These are phyloP conservation scores for Cephalopholis sonnerati DNA, from an alignment of 2,113 vertebrate genomes.

Conservation along the genomic window DNA sequence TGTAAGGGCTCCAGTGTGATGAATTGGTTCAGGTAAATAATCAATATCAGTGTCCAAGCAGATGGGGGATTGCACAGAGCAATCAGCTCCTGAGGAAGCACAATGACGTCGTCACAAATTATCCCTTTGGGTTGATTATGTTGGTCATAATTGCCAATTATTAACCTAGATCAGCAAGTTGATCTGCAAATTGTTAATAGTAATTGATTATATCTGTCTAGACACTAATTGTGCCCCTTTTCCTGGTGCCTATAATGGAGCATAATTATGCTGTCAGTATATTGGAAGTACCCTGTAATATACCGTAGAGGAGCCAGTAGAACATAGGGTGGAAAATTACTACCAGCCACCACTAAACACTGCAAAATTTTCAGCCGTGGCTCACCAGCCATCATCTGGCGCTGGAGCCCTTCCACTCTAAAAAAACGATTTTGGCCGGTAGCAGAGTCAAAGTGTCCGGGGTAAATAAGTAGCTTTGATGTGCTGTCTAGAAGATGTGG, in stretches of 20 bases:
- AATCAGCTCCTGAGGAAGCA: slow-evolving; percentile 26
- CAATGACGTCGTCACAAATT: slow-evolving; percentile 34
- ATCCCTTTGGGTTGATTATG: slow-evolving; percentile 67
- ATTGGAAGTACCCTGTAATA: slow-evolving; percentile 63
- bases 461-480: slow-evolving; percentile 53
- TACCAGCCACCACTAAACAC: slow-evolving; percentile 40
- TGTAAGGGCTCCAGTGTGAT: slow-evolving; percentile 32
- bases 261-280: slow-evolving; percentile 71
- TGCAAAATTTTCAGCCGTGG: slow-evolving; percentile 16
- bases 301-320: slow-evolving; percentile 45
- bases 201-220: slow-evolving; percentile 74
- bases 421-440: slow-evolving; percentile 30
- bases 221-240: slow-evolving; percentile 72
- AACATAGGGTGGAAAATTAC: slow-evolving; percentile 61
- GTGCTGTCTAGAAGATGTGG: slow-evolving; percentile 26
- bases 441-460: slow-evolving; percentile 16
- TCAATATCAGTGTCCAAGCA: slow-evolving; percentile 47
- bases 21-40: slow-evolving; percentile 44
- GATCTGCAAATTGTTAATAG: slow-evolving; percentile 74
- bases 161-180: slow-evolving; percentile 70
- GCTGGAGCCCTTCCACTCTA: slow-evolving; percentile 25
- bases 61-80: slow-evolving; percentile 37
- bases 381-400: slow-evolving; percentile 38
- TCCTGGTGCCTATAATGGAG: slow-evolving; percentile 60
- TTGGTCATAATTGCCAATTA: slow-evolving; percentile 77